Conservation (phyloP, 2,888 invertebrate species). For the Caenorhabditis becei region DNA sequence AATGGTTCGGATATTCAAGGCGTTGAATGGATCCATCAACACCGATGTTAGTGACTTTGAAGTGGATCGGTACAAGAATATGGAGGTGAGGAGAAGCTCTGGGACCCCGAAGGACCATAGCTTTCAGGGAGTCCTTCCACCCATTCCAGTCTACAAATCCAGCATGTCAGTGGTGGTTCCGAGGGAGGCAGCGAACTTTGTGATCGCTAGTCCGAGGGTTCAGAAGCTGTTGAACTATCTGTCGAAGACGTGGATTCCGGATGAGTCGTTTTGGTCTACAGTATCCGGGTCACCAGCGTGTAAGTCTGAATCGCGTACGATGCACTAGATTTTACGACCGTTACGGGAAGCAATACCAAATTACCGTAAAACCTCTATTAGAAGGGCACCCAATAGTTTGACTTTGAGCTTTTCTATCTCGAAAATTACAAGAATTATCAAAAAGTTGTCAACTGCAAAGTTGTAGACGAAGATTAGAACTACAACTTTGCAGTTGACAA, state of each 20-base stretch:
- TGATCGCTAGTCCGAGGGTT: constrained; percentile 54
- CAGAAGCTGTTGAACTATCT: constrained; percentile 62
- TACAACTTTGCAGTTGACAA: too few relatives aligned
- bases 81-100: constrained; percentile 52
- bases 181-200: constrained; percentile 62
- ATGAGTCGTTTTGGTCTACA: constrained; percentile 73
- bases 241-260: constrained; percentile 67
- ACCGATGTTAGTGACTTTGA: constrained; percentile 65
- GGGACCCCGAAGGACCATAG: neutral
- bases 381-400: too few relatives aligned
- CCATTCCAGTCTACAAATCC: constrained; percentile 69
- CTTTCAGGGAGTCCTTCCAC: constrained; percentile 63
- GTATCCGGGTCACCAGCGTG: constrained; percentile 62
- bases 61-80: constrained; percentile 63
- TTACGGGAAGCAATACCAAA: too few relatives aligned
- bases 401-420: too few relatives aligned
- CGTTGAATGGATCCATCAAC: constrained; percentile 70
- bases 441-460: too few relatives aligned
- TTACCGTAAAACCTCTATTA: too few relatives aligned
- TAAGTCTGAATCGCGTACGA: constrained; percentile 6
- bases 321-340: neutral
- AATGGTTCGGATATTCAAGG: constrained; percentile 70
- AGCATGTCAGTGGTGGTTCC: constrained; percentile 71
- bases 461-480: too few relatives aligned
- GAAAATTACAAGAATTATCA: too few relatives aligned